These are phyloP conservation scores for Thaumatotibia leucotreta DNA, from an alignment of 1,140 invertebrate species.

Conservation along the genomic window DNA sequence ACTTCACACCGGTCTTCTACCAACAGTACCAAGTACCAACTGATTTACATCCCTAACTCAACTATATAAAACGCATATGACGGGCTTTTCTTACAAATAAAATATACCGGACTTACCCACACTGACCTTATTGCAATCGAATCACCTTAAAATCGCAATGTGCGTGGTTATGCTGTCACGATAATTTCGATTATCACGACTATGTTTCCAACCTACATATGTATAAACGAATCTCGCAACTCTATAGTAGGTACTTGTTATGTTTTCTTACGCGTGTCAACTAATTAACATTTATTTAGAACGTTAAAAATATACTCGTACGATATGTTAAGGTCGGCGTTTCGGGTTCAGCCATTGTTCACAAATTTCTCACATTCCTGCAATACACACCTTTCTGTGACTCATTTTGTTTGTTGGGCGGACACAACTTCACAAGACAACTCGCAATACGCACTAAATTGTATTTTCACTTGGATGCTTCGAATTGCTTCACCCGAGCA, in stretches of 20 bases:
- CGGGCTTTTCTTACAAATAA: too few relatives aligned
- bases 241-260: not conserved
- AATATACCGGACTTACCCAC: too few relatives aligned
- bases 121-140: too few relatives aligned
- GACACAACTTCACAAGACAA: not conserved
- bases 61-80: too few relatives aligned
- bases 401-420: not conserved
- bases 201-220: not conserved
- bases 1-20: too few relatives aligned
- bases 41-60: too few relatives aligned
- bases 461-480: too few relatives aligned
- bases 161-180: too few relatives aligned
- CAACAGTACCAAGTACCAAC: too few relatives aligned
- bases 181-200: not conserved
- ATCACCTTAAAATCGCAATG: too few relatives aligned
- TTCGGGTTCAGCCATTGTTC: conserved; percentile 9
- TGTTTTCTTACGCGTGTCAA: not conserved
- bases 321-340: conserved; percentile 9
- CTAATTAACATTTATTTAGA: conserved; percentile 12
- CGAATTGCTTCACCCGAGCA: too few relatives aligned
- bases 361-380: conserved; percentile 8
- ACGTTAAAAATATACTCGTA: conserved; percentile 5
- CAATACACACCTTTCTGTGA: conserved; percentile 4
- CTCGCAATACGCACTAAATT: too few relatives aligned
- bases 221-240: not conserved